These are phyloP conservation scores for Trididemnum nubilum DNA, from an alignment of 23 tunicate species.

Conservation along the genomic window DNA sequence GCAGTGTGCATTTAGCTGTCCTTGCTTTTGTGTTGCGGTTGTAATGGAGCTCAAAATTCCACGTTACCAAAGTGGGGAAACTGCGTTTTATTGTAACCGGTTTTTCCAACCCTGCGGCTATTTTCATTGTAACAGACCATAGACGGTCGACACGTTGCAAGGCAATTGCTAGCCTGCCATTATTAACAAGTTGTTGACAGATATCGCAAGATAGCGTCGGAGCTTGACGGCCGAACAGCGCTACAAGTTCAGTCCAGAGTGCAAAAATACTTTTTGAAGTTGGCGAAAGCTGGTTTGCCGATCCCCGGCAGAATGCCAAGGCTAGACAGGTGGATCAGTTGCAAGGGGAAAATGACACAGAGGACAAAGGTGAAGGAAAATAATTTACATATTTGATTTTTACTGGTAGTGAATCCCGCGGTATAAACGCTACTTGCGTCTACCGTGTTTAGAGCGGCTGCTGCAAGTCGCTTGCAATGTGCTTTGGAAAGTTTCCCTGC, in stretches of 20 bases:
- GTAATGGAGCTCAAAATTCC: too few species aligned
- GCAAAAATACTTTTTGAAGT: slow-evolving; percentile 84
- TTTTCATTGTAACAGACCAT: too few species aligned
- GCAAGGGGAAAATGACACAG: slow-evolving; percentile 21
- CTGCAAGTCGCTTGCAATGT: too few species aligned
- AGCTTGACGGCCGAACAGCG: slow-evolving; percentile 65
- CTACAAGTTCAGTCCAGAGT: slow-evolving; percentile 92
- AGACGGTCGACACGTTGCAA: too few species aligned
- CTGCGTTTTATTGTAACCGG: too few species aligned
- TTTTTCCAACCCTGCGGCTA: too few species aligned
- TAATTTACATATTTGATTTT: slow-evolving; percentile 19
- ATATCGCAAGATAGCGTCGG: slow-evolving; percentile 85
- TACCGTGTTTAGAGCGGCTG: not conserved
- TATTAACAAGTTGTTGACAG: slow-evolving; percentile 36
- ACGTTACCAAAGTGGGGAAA: too few species aligned
- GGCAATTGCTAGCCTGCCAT: too few species aligned
- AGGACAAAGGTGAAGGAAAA: too few species aligned
- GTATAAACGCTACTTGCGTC: not conserved
- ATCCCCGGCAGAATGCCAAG: slow-evolving; percentile 89
- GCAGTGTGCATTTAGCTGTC: too few species aligned
- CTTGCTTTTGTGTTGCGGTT: too few species aligned
- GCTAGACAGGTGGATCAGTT: slow-evolving; percentile 40
- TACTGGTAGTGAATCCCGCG: not conserved
- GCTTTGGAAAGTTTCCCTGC: too few species aligned
- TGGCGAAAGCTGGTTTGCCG: slow-evolving; percentile 84